Evolutionary conservation across 2,888 invertebrate species (phyloP), one percentile per base, ranked within the genome.

Genomic region (Heliconius hortense): DNA sequence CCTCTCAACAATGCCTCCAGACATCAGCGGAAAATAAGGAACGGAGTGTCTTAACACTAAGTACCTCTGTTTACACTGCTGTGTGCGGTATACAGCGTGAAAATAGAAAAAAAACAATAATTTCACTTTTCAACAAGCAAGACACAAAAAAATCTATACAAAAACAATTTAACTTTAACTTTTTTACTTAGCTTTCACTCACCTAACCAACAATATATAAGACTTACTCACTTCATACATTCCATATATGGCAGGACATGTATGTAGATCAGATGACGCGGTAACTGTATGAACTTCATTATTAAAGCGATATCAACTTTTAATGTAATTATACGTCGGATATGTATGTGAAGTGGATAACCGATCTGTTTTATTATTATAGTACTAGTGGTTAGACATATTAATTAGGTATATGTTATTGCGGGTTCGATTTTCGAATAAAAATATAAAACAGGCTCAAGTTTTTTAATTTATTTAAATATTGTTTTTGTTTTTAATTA

Each of bases 181-280:
- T 11, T 67, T 67, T 48, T 48, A 21, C 53, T 53, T 48, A 68
- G 53, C 53, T 53, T 53, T 31, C 26, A 68, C n/a, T 31, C 53
- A 68, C 28, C 53, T 31, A 53, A 31, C 53, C 26, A 53, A 53
- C 48, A 53, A 35, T 56, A 69, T 60, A 35, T 69, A 53, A 63
- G 60, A 74, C 53, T 28, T 69, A 68, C 62, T 35, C 69, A 69
- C 74, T 31, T 62, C 13, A 28, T 62, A 59, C 35, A 53, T 53
- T 68, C 68, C 48, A 60, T 69, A 74, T 69, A 74, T 62, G 69
- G 74, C 24, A 63, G 24, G 63, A 69, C 74, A 35, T 68, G 69
- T 74, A 74, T 69, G 74, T 63, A 69, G 69, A 69, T 74, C 21
- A 62, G 24, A 48, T 53, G 35, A 28, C 62, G 69, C 63, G 24